Evolutionary conservation across 2,113 vertebrate genomes (phyloP), one percentile per base, ranked within the genome.

Genomic region (Anguilla japonica): DNA sequence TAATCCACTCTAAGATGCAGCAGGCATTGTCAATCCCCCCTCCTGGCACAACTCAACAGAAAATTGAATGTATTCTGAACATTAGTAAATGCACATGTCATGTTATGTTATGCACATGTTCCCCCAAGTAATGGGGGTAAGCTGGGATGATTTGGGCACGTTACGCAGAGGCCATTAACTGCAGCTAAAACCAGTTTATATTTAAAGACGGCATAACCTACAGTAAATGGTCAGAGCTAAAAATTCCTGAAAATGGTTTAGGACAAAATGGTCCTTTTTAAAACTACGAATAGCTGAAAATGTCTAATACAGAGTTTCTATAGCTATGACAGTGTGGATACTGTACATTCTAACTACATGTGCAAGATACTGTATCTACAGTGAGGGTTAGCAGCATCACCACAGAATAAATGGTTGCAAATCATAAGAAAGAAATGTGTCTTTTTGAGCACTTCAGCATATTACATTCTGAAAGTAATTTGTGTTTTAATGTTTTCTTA

Each of bases 1-100:
- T 86, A 89, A 92, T 90, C 88, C 87, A 90, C 78, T 29, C 63
- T 60, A 88, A 90, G 79, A 84, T 79, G 60, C 83, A 13, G 40
- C 53, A 41, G 50, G 63, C 87, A 53, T 39, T 82, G 50, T 87
- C 83, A 87, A 22, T 87, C 85, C 82, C 67, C 79, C 60, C 22
- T 6, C 22, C 60, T 14, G 2, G 18, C 41, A 22, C 22, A 71
- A 26, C 41, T 60, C 71, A 57, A n/a, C 29, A 83, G 40, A 67
- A 41, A 20, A 83, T 83, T 41, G 57, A 3, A 60, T 57, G n/a
- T 26, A 34, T 41, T 20, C 46, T 79, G 75, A 71, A 71, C 71
- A 75, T 75, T 34, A 75, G 71, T 11, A 29, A n/a, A 75, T 75
- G 71, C 71, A 75, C 71, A 34, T 75, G 71, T 34, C 8, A n/a